Percentiles rank a stretch among this genome's conserved stretches.
These are phyloP conservation scores for Tamias sibiricus DNA, from an alignment of 2,113 vertebrate genomes.

Conservation along the genomic window DNA sequence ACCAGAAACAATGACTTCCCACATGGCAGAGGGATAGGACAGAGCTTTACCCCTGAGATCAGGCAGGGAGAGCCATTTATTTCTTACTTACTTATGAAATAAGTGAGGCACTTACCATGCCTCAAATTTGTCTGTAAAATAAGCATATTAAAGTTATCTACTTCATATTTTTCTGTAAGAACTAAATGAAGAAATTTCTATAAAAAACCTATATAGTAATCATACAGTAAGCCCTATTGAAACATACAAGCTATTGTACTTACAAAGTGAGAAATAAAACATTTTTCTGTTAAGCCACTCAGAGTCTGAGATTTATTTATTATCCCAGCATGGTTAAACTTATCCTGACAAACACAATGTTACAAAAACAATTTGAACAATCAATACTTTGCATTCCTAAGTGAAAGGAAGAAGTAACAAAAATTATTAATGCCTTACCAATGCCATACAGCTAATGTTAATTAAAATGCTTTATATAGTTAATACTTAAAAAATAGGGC, in stretches of 20 bases:
- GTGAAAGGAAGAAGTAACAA: background rate
- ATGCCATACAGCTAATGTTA: background rate
- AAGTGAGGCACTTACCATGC: background rate
- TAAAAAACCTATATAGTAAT: background rate
- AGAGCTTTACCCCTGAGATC: background rate
- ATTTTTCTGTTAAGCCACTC: background rate
- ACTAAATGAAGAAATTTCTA: background rate
- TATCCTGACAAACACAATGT: background rate
- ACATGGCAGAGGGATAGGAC: background rate
- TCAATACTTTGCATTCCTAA: background rate
- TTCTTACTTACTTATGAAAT: no score
- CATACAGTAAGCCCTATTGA: background rate
- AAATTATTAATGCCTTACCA: background rate
- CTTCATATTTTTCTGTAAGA: background rate
- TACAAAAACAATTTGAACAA: background rate
- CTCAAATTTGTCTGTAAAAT: background rate
- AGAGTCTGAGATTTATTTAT: slow-evolving; percentile 1
- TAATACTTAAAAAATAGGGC: background rate
- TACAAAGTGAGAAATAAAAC: background rate
- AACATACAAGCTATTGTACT: background rate
- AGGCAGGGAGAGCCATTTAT: background rate
- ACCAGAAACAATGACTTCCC: background rate
- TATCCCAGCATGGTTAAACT: background rate
- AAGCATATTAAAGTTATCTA: background rate
- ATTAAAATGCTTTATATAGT: background rate